Evolutionary conservation across 35 echinoderm and acorn worm genomes (phyloP), one percentile per base, ranked within the genome.

Genomic region (Ptychodera flava): DNA sequence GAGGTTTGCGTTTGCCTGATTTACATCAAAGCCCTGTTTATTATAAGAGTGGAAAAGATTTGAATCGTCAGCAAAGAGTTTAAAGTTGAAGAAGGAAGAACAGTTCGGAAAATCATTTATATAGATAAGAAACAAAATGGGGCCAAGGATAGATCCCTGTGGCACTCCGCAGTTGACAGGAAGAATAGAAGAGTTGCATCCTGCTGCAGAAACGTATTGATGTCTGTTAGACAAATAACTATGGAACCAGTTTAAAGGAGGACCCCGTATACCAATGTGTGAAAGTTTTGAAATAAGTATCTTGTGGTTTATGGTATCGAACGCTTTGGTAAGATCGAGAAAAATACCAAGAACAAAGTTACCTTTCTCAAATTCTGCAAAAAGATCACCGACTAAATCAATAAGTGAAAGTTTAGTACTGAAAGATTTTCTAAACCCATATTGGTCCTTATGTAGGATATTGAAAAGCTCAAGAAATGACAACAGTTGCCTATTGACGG

Each of bases 91-190:
- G 1, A 79, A 31, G 28, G 78, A 79, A 6, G 78, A 79, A 28
- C 78, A 79, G 28, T 79, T 79, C 32, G 78, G 78, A 28, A 79
- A 31, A 79, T 79, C 78, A 79, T 79, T 79, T 30, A 79, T 28
- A 28, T 79, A 79, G 1, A 79, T 10, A 30, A 79, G 28, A 28
- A 1, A 79, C 32, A 79, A 79, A 1, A 79, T 10, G 1, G 78
- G 78, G 1, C 78, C 78, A 1, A 79, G 28, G 29, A 79, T 79
- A 1, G 78, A 79, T 79, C 78, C 78, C 28, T 79, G 78, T 79
- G 78, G 78, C 6, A 79, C 78, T 30, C 78, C 78, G 32, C 78
- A 79, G 1, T 1, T 28, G 28, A 79, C 32, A 6, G 29, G 29
- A 79, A 28, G 32, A 10, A 79, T 30, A 79, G 29, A 79, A 79